Evolutionary conservation across 2,888 invertebrate genomes (phyloP), one percentile per base, ranked within the genome.

Genomic region (Aelia acuminata): DNA sequence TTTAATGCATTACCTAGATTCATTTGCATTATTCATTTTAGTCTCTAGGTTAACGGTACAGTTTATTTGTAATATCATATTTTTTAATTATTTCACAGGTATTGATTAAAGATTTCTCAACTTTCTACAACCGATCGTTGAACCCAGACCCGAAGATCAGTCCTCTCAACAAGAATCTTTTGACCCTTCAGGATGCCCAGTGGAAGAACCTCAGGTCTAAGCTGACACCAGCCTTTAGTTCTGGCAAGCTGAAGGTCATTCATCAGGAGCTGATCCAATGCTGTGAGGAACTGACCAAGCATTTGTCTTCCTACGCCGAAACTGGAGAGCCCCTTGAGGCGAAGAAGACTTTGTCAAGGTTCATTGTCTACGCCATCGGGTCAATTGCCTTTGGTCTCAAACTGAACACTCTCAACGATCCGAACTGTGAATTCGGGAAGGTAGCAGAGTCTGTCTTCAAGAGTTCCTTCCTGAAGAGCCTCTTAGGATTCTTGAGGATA

Each of bases 171-270:
- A 92, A 91, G 3, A 92, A 93, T 90, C 91, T 93, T 7, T 92
- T 94, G 87, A 92, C 92, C 1, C 90, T 93, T 87, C 93, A 92
- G 89, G 93, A 93, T 88, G 93, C 93, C 0, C 92, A 92, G 4
- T 94, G 94, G 94, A 94, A 93, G 90, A 92, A 91, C 84, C 90
- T 94, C 18, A 92, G 94, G 47, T 91, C 92, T 0, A 94, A 94
- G 90, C 91, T 94, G 53, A 93, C 93, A 0, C 94, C 94, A 0
- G 93, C 93, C 0, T 93, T 94, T 90, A 93, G 94, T 1, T 92
- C 93, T 0, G 94, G 93, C n/a, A 94, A 94, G 91, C 91, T 94
- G 87, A 94, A 93, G 91, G 91, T 91, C 70, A 94, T 94, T 94
- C 92, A 93, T 48, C 92, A 92, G 0, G 91, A 93, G 63, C 92